Conservation (phyloP, 2,113 vertebrate species). For the Haliaeetus leucogaster region DNA sequence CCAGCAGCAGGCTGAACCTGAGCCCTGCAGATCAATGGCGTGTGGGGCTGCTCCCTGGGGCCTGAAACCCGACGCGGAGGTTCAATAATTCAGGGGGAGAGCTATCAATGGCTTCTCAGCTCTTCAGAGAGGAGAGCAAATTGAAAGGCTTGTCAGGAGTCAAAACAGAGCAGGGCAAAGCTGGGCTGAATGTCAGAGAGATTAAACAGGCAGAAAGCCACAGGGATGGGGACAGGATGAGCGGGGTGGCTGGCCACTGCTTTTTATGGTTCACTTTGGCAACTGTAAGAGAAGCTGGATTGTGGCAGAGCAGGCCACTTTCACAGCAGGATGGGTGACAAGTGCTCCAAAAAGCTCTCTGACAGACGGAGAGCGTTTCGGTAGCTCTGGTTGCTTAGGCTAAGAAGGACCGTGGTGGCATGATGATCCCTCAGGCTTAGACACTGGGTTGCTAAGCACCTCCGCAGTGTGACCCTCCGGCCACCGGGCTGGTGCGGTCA, state of each 20-base stretch:
- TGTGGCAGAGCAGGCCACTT: neutral
- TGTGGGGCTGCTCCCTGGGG: constrained; percentile 55
- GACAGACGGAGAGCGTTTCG: neutral
- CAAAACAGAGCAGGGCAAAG: constrained; percentile 80
- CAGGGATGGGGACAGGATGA: neutral
- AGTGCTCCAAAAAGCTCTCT: neutral
- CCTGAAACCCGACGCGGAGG: constrained; percentile 74
- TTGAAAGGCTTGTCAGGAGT: constrained; percentile 92
- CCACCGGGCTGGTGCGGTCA: accelerated
- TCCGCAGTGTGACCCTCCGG: neutral
- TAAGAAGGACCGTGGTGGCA: neutral
- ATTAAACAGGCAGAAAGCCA: constrained; percentile 51
- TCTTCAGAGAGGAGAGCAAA: constrained; percentile 89
- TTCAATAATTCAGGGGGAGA: constrained; percentile 83
- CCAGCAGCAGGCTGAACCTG: constrained; percentile 69
- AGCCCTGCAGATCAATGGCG: constrained; percentile 79
- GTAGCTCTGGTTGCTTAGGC: neutral
- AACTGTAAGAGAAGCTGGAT: neutral
- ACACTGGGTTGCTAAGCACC: neutral
- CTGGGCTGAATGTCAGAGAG: constrained; percentile 63
- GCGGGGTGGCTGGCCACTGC: accelerated
- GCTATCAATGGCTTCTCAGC: constrained; percentile 83
- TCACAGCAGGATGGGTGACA: neutral
- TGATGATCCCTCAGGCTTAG: neutral
- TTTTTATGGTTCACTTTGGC: neutral